Percentiles rank a stretch among this genome's conserved stretches.
Conservation (phyloP, 2,888 invertebrate genomes). For the Ramazzottius varieornatus region DNA sequence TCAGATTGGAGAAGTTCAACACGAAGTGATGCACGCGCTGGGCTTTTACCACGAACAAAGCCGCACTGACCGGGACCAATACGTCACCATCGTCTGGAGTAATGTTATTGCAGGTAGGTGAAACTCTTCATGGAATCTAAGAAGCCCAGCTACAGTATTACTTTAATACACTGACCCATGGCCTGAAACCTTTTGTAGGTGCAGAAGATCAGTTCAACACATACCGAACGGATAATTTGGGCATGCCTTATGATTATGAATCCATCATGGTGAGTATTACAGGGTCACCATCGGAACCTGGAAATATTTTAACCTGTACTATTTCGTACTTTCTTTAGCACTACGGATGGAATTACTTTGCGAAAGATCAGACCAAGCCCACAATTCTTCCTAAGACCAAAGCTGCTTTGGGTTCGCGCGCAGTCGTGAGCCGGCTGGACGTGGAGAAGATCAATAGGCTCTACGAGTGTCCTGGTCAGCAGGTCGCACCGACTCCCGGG, state of each 20-base stretch:
- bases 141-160: neutral
- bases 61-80: conserved; percentile 16
- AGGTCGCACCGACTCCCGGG: no score
- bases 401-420: conserved; percentile 17
- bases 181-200: no score
- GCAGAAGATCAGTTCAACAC: conserved; percentile 15
- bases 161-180: no score
- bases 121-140: neutral
- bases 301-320: no score
- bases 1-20: conserved; percentile 19
- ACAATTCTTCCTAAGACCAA: conserved; percentile 14
- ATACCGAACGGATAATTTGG: conserved; percentile 12
- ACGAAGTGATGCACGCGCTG: conserved; percentile 19
- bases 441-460: conserved; percentile 15
- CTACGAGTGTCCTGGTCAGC: conserved; percentile 16
- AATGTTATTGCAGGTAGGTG: conserved; percentile 13
- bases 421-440: conserved; percentile 14
- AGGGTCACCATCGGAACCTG: no score
- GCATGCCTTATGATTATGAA: conserved; percentile 18
- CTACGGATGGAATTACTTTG: conserved; percentile 18
- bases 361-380: conserved; percentile 12
- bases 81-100: conserved; percentile 13
- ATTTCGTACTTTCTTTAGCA: conserved; percentile 15
- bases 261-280: conserved; percentile 14
- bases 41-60: conserved; percentile 21